Evolutionary conservation across 2,113 vertebrate species (phyloP), one percentile per base, ranked within the genome.

Genomic region (Poecile atricapillus): DNA sequence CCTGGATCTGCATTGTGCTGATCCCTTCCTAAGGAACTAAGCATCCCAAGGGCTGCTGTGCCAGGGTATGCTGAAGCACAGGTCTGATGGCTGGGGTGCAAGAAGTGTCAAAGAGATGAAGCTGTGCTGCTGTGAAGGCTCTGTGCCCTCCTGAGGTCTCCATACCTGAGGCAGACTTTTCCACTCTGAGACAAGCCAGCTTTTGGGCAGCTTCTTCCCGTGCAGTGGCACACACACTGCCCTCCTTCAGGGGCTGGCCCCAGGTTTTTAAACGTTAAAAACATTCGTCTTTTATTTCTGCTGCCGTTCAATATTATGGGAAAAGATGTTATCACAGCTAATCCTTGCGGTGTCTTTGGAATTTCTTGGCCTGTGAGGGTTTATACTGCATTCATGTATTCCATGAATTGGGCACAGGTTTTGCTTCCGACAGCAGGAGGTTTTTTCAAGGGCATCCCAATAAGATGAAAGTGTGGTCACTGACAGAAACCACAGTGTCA

Each of bases 241-340:
- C 71, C 86, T 30, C 12, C 49, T 93, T 47, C 46, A 75, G 92
- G 59, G 71, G 18, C 90, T 74, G 75, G 89, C 89, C 58, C 24
- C 1, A 8, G 55, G 23, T 39, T 90, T 82, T 77, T 41, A 60
- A 55, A 89, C 22, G 73, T 65, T 79, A 16, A 93, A 95, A 95
- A 89, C 89, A 62, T 83, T 95, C 22, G 0, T 75, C 82, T 95
- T 92, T 94, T 84, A 88, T 94, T 96, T 94, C 90, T 92, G 47
- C 83, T 1, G 2, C 75, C 0, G 0, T 90, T 97, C 86, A 94
- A 8, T 90, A 83, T 95, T 88, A 96, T 85, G 95, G 92, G 95
- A 85, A 93, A 83, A 94, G 81, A 96, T 97, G 92, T 96, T 97
- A 96, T 97, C 92, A 73, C 96, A 96, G 89, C 78, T 96, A 97